Evolutionary conservation across 2,888 invertebrate genomes (phyloP).

Genomic region (Amblyjoppa proteus): DNA sequence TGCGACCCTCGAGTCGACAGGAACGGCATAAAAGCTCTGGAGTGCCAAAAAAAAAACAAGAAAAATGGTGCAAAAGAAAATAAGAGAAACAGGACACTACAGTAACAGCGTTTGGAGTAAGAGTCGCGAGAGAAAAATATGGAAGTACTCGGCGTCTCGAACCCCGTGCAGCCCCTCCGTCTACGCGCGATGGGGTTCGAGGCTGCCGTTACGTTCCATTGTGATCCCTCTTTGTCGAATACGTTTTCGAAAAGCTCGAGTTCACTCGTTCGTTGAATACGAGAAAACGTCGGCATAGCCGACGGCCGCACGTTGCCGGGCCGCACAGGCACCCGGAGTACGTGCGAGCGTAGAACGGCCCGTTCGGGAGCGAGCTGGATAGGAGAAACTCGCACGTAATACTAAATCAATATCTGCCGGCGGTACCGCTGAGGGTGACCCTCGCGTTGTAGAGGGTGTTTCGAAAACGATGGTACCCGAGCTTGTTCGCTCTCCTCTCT

Average conservation of each 20-base stretch:
- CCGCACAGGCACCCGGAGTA: not conserved
- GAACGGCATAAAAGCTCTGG: not conserved
- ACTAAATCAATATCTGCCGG: constrained; percentile 82
- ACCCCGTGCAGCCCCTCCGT: constrained; percentile 16
- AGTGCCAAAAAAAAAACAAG: constrained; percentile 17
- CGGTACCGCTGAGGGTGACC: constrained; percentile 74
- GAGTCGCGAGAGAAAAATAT: constrained; percentile 61
- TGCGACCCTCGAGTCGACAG: constrained; percentile 6
- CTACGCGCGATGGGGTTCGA: constrained; percentile 29
- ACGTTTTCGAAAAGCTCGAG: constrained; percentile 76
- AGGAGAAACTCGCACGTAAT: constrained; percentile 77
- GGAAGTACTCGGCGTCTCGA: constrained; percentile 40
- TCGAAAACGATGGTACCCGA: constrained; percentile 70
- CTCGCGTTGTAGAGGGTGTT: constrained; percentile 75
- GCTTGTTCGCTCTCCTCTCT: not conserved
- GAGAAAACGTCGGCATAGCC: constrained; percentile 69
- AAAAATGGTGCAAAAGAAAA: constrained; percentile 8
- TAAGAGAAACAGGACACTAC: constrained; percentile 16
- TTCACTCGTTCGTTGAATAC: constrained; percentile 73
- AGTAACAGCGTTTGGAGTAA: not conserved
- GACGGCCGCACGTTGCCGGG: not conserved
- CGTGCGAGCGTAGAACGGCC: constrained; percentile 69
- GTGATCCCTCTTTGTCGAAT: constrained; percentile 71
- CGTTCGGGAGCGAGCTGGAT: constrained; percentile 61
- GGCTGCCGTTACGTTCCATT: constrained; percentile 63